Evolutionary conservation across 2,113 vertebrate species (phyloP).

Genomic region (Syngnathus scovelli): DNA sequence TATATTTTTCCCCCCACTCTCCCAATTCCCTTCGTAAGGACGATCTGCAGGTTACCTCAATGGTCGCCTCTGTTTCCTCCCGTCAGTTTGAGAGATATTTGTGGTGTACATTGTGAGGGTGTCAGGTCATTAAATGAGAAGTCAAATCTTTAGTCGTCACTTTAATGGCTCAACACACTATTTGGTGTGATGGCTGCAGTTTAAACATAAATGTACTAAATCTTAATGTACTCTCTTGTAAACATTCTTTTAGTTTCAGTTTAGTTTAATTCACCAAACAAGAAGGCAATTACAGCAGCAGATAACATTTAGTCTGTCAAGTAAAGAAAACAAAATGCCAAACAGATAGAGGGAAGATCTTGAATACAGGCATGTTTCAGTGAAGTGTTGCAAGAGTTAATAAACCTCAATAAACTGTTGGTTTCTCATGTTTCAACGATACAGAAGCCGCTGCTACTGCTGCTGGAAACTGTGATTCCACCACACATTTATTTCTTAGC

Average conservation of each 20-base stretch:
- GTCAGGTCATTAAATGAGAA: constrained; percentile 64
- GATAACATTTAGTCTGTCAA: constrained; percentile 50
- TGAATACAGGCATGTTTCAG: constrained; percentile 43
- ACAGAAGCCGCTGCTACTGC: constrained; percentile 10
- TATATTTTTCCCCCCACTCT: constrained; percentile 48
- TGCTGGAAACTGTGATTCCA: constrained; percentile 67
- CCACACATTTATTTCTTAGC: constrained; percentile 55
- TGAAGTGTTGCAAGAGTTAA: constrained; percentile 63
- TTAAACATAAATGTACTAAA: constrained; percentile 61
- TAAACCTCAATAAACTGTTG: constrained; percentile 59
- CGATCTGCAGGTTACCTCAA: constrained; percentile 70
- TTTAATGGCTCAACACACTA: constrained; percentile 59
- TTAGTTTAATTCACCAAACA: constrained; percentile 58
- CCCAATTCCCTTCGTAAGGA: constrained; percentile 54
- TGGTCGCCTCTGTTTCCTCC: constrained; percentile 70
- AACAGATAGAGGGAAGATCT: constrained; percentile 49
- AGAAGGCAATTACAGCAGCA: constrained; percentile 60
- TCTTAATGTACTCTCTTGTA: constrained; percentile 55
- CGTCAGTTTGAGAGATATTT: constrained; percentile 66
- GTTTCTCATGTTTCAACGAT: constrained; percentile 52
- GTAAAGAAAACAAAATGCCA: constrained; percentile 41
- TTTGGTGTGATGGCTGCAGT: constrained; percentile 55
- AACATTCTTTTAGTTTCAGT: constrained; percentile 55
- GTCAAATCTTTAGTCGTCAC: constrained; percentile 66
- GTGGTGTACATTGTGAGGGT: constrained; percentile 57